Percentiles rank a stretch among this genome's conserved stretches.
phyloP scores from a whole-genome alignment of 1,140 invertebrate species.

The Pollicipes pollicipes region DNA sequence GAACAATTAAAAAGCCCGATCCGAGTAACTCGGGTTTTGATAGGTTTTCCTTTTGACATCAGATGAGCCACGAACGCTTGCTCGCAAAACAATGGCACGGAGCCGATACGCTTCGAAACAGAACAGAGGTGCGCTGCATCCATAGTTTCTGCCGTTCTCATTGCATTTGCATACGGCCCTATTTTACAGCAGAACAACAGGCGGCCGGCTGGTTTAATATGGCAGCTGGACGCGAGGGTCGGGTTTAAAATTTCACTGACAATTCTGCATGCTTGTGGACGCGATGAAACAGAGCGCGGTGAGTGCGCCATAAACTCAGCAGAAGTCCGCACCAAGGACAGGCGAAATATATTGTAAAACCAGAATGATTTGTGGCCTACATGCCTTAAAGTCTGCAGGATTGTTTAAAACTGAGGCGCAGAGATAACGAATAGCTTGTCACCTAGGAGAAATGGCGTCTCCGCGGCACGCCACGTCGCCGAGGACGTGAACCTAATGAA shows the following conservation, averaged over 20 bases:
- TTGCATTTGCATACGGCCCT: background rate
- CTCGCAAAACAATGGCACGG: background rate
- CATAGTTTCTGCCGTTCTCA: background rate
- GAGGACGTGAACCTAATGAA: background rate
- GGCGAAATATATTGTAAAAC: background rate
- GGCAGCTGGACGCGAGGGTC: background rate
- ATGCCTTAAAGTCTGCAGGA: constrained; percentile 1
- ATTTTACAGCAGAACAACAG: background rate
- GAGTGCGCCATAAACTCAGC: background rate
- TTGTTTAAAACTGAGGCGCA: background rate
- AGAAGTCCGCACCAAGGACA: background rate
- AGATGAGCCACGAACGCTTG: no score
- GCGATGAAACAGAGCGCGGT: background rate
- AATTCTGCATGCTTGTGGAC: background rate
- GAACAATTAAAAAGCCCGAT: background rate
- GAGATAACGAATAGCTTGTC: background rate
- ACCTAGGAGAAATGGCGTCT: background rate
- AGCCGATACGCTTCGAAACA: background rate
- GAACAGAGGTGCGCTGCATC: background rate
- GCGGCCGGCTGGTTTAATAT: background rate
- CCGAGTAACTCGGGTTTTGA: background rate
- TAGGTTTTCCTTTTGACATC: background rate
- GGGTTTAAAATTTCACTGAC: background rate
- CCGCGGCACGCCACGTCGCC: background rate
- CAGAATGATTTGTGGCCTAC: background rate